Conservation (phyloP, 2,113 vertebrate genomes). For the Coregonus clupeaformis region DNA sequence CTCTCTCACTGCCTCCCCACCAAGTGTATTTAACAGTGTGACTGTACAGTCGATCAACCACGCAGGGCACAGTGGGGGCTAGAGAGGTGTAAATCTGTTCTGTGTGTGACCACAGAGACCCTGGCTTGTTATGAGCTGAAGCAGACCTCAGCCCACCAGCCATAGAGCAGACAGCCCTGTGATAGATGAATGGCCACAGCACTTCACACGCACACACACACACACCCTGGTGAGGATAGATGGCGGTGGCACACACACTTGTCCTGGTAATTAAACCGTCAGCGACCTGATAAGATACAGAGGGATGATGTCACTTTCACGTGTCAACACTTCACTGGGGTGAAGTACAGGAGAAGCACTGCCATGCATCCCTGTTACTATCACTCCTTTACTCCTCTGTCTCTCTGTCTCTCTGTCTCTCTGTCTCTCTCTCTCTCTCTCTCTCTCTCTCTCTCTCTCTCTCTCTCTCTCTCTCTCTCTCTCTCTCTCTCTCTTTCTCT, state of each 20-base stretch:
- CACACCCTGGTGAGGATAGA: constrained; percentile 42
- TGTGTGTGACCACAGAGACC: neutral
- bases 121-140: neutral
- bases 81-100: neutral
- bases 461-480: constrained; percentile 3
- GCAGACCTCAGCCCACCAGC: neutral
- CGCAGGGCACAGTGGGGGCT: neutral
- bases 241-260: constrained; percentile 44
- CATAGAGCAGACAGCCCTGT: neutral
- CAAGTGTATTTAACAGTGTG: neutral
- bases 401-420: neutral
- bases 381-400: neutral
- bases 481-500: neutral
- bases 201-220: constrained; percentile 6
- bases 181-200: constrained; percentile 21
- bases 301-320: constrained; percentile 55
- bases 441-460: constrained; percentile 54
- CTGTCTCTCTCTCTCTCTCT: constrained; percentile 41
- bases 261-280: constrained; percentile 68
- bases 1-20: too few species aligned
- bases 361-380: constrained; percentile 9
- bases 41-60: constrained; percentile 1
- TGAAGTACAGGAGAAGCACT: constrained; percentile 29
- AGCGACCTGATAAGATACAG: constrained; percentile 58
- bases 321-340: constrained; percentile 43